Evolutionary conservation across 1,140 invertebrate genomes (phyloP).

Genomic region (Amphibalanus amphitrite): DNA sequence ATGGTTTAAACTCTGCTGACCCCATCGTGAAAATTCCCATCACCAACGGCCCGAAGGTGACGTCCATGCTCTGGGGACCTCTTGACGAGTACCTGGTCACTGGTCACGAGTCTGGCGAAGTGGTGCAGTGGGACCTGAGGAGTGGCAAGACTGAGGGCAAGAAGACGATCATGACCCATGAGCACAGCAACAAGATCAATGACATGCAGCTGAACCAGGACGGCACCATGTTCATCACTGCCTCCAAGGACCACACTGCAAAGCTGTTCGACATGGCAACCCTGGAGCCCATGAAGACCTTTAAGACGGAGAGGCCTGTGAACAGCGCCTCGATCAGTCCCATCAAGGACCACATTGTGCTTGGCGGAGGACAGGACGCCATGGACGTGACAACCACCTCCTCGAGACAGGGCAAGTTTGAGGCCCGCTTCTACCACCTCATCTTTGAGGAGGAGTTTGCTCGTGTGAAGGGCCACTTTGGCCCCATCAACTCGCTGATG

Average conservation of each 20-base stretch:
- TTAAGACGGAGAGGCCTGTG: slow-evolving; percentile 88
- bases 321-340: slow-evolving; percentile 94
- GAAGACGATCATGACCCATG: slow-evolving; percentile 50
- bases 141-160: slow-evolving; percentile 47
- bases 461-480: slow-evolving; percentile 96
- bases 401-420: slow-evolving; percentile 88
- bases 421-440: slow-evolving; percentile 93
- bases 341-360: slow-evolving; percentile 75
- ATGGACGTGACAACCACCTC: slow-evolving; percentile 98
- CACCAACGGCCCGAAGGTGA: slow-evolving; percentile 50
- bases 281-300: slow-evolving; percentile 73
- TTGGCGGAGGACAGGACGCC: slow-evolving; percentile 95
- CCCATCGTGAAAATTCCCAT: slow-evolving; percentile 44
- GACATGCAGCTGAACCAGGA: slow-evolving; percentile 91
- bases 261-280: slow-evolving; percentile 81
- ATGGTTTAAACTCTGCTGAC: slow-evolving; percentile 30
- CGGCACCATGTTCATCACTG: slow-evolving; percentile 88
- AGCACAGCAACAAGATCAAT: slow-evolving; percentile 74
- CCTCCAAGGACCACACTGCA: slow-evolving; percentile 83
- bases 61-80: slow-evolving; percentile 78
- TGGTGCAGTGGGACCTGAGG: slow-evolving; percentile 64
- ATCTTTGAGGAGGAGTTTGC: slow-evolving; percentile 99
- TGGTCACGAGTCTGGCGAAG: slow-evolving; percentile 83
- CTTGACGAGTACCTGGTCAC: slow-evolving; percentile 81
- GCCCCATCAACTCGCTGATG: slow-evolving; percentile 94